Base-by-base conservation (phyloP, 2,113 vertebrate genomes). In the Ceratotherium simum region DNA sequence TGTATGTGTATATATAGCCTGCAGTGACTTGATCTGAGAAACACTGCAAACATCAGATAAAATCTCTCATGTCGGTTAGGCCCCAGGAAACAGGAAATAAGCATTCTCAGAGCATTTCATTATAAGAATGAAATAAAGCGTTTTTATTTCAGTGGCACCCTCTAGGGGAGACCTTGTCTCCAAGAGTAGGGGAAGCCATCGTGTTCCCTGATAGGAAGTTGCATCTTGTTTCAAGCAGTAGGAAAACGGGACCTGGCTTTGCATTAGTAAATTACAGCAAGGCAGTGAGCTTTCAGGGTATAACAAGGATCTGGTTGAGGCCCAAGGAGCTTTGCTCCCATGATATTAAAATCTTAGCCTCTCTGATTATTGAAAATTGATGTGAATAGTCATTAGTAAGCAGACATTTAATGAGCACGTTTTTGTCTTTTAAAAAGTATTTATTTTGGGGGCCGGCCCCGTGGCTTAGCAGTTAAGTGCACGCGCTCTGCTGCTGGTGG, bases 61-160 rank as follows among this genome's bases (percentile, higher is more conserved):
- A 90, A 86, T 73, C 72, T 88, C 29, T 84, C 23, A 10, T 81
- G 56, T 85, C 65, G 70, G 64, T 51, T 60, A 85, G 65, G 82
- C 72, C 62, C 75, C 72, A 90, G 83, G 78, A 96, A 91, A 89
- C 54, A 97, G 82, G 82, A 97, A 95, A 96, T 82, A 75, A 72
- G 12, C 90, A 81, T 95, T 88, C 73, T 85, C 73, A 73, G 46
- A 78, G 33, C 73, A 87, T 81, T 83, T 94, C 48, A 54, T 88
- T 60, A 1, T 39, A 67, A 96, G 76, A 92, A 64, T 91, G 46
- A 96, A 95, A 93, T 85, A 95, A 51, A 65, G 65, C 51, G 48
- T 84, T 90, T 91, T 94, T 95, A 92, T 89, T 85, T 91, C 33
- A 20, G 76, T 93, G 78, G 78, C 60, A 69, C 39, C 42, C 51